phyloP scores from a whole-genome alignment of 2,113 vertebrate genomes.

The Coptodon bakossiorum region DNA sequence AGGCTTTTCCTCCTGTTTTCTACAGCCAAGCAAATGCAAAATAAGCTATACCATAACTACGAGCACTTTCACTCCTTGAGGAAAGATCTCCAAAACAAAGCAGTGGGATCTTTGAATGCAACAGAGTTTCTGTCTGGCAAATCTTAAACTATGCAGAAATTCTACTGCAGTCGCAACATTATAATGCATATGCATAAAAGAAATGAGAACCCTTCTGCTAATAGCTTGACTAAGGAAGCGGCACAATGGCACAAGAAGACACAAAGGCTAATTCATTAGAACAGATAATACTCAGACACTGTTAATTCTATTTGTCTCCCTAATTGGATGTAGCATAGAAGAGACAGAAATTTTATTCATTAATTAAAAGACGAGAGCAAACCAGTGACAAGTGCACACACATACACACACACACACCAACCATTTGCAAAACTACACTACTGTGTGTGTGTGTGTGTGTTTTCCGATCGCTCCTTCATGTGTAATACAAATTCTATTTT shows the following conservation, averaged over 20 bases:
- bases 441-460: neutral
- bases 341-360: conserved; percentile 62
- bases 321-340: conserved; percentile 69
- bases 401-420: neutral
- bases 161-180: conserved; percentile 3
- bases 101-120: neutral
- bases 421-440: conserved; percentile 19
- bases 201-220: conserved; percentile 38
- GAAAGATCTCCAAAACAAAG: conserved; percentile 44
- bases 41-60: conserved; percentile 44
- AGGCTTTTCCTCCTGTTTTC: conserved; percentile 6
- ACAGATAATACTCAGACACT: conserved; percentile 67
- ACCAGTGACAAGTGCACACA: conserved; percentile 27
- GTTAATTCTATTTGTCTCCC: conserved; percentile 66
- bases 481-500: conserved; percentile 31
- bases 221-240: conserved; percentile 41
- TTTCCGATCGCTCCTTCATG: conserved; percentile 22
- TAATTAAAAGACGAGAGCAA: conserved; percentile 68
- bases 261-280: conserved; percentile 70
- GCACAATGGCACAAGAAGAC: conserved; percentile 45
- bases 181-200: conserved; percentile 32
- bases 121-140: conserved; percentile 1
- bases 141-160: conserved; percentile 22
- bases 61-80: conserved; percentile 36
- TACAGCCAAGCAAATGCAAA: conserved; percentile 32